Conservation (phyloP, 2,113 vertebrate genomes). For the Seriola quinqueradiata region DNA sequence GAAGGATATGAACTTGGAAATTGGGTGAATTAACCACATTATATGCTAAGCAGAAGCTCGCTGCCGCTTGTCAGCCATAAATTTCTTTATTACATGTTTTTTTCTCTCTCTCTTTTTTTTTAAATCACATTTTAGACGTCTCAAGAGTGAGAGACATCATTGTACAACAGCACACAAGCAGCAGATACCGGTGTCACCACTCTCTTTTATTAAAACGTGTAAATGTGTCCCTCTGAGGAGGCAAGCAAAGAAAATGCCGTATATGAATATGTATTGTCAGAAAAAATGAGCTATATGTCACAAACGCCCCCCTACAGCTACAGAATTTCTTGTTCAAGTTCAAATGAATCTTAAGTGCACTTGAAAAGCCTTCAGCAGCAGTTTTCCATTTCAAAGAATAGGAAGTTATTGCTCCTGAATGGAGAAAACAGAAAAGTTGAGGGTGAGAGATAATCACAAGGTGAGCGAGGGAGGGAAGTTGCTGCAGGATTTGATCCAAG, state of each 20-base stretch:
- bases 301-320: constrained; percentile 34
- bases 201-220: constrained; percentile 8
- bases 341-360: constrained; percentile 56
- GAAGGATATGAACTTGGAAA: neutral
- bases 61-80: neutral
- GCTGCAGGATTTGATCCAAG: constrained; percentile 32
- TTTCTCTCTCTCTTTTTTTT: neutral
- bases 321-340: constrained; percentile 37
- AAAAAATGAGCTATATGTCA: constrained; percentile 11
- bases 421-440: constrained; percentile 34
- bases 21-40: neutral
- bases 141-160: constrained; percentile 1
- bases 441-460: constrained; percentile 18
- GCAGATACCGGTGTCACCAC: constrained; percentile 6
- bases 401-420: constrained; percentile 41
- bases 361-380: constrained; percentile 52
- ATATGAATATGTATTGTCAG: constrained; percentile 32
- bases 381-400: constrained; percentile 64
- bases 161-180: constrained; percentile 4
- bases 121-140: constrained; percentile 4
- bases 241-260: constrained; percentile 1
- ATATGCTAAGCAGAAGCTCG: neutral
- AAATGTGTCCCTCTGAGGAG: constrained; percentile 20
- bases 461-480: neutral
- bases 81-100: neutral